These are phyloP conservation scores for Equus przewalskii DNA, from an alignment of 2,113 vertebrate genomes.

Conservation along the genomic window DNA sequence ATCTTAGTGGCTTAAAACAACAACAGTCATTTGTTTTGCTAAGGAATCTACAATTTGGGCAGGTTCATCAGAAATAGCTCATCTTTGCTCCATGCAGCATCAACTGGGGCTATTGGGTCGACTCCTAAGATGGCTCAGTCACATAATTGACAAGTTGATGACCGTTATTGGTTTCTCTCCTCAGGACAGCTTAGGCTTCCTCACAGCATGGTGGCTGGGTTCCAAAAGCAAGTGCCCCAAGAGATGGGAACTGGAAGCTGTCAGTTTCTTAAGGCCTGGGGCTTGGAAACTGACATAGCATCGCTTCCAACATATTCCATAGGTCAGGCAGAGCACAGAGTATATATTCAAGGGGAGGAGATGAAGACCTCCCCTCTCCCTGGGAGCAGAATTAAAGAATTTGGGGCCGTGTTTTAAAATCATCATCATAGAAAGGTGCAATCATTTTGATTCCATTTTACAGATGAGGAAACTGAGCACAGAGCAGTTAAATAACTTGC, in stretches of 20 bases:
- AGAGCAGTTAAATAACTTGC: neutral
- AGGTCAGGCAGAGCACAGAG: neutral
- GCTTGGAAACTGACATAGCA: neutral
- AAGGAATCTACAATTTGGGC: neutral
- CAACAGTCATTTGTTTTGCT: neutral
- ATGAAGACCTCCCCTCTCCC: neutral
- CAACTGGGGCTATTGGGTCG: neutral
- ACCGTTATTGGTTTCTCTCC: neutral
- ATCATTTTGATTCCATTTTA: neutral
- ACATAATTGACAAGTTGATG: neutral
- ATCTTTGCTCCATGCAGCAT: neutral
- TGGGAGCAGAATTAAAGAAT: neutral
- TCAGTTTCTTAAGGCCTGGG: neutral
- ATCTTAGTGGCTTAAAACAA: neutral
- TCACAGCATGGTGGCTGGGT: neutral
- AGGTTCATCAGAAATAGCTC: neutral
- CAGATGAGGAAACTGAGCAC: neutral
- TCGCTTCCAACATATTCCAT: neutral
- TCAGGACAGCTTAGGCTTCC: neutral
- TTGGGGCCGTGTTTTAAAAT: neutral
- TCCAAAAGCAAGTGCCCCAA: neutral
- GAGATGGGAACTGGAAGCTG: neutral
- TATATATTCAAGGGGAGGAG: neutral
- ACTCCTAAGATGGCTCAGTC: neutral
- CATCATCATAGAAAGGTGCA: neutral